Base-by-base conservation (phyloP, 2,797 vertebrate species). In the Allobates femoralis region DNA sequence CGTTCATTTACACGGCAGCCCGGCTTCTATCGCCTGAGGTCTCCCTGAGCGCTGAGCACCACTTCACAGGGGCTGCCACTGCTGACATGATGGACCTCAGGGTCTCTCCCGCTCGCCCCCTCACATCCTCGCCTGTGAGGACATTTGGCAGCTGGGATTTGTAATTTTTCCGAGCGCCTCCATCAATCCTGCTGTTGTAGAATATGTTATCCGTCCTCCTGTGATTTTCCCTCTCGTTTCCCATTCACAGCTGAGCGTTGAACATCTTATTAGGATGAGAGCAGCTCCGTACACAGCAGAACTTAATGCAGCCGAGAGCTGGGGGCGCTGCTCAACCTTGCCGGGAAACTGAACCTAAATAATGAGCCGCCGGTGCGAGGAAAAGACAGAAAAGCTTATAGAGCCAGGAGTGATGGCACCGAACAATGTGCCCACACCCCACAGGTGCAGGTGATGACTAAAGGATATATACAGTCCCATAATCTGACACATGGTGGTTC, bases 1-100 rank as follows among this genome's bases (percentile, higher is more conserved):
- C 16, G 90, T 91, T 94, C 87, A 30, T 92, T 94, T 93, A 92
- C 92, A 93, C 90, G 88, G 90, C 87, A 92, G 87, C 90, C 93
- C 91, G 90, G 90, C 93, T 92, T 93, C 90, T 92, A 93, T 93
- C 91, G 91, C 93, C 91, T 83, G 79, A 87, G 87, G 91, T 91
- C 89, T 92, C 91, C 92, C 79, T 81, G 91, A 93, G 93, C 91
- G 92, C 91, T 92, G 90, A 93, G 90, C 90, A 89, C 89, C 91
- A 93, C 90, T 93, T 94, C 92, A 93, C 86, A 94, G 91, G 81
- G 81, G 53, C 81, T 55, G 81, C 71, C 71, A 46, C 67, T 0
- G 50, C 79, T 69, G 80, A 87, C 86, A 88, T 77, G 56, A 80
- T 50, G 83, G 83, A 67, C 67, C 86, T 79, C 37, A 41, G 81